Evolutionary conservation across 2,888 invertebrate genomes (phyloP), one percentile per base, ranked within the genome.

Genomic region (Tupiocoris notatus): DNA sequence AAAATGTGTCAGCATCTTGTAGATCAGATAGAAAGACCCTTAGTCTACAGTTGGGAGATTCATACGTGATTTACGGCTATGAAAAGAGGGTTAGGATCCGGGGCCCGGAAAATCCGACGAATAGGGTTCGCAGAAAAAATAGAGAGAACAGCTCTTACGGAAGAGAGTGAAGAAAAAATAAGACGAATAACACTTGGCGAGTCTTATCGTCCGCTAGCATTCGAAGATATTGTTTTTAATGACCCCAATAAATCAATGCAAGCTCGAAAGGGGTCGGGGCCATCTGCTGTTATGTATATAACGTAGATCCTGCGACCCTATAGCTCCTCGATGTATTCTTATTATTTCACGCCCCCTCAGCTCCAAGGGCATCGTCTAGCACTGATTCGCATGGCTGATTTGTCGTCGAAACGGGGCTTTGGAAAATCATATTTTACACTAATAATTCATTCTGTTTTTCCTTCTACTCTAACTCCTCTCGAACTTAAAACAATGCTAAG

Each of bases 151-250:
- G 39, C 39, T 39, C 39, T 12, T 39, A 3, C 39, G 25, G 39
- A 70, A 22, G 70, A 70, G 59, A 22, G 18, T 23, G 70, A 24
- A 17, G 23, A 22, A 68, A 56, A 59, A 24, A 59, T 25, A 70
- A 24, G 59, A 59, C 12, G 21, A 57, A 67, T 23, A 70, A 58
- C 70, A 70, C 70, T 70, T 70, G 70, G 70, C 70, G 57, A 58
- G 59, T 57, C 70, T 70, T 70, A 70, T 70, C 70, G 70, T 24
- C 18, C 39, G 39, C 70, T 22, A 59, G 70, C 59, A 39, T 39
- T 59, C 24, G 58, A 59, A 70, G 70, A 70, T 70, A 70, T 70
- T 70, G 70, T 70, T 70, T 70, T 70, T 70, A 70, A 70, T 70
- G 70, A 70, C 70, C 70, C 70, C 70, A 39, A 70, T 70, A 70